Evolutionary conservation across 2,113 vertebrate species (phyloP).

Genomic region (Desmodus rotundus): DNA sequence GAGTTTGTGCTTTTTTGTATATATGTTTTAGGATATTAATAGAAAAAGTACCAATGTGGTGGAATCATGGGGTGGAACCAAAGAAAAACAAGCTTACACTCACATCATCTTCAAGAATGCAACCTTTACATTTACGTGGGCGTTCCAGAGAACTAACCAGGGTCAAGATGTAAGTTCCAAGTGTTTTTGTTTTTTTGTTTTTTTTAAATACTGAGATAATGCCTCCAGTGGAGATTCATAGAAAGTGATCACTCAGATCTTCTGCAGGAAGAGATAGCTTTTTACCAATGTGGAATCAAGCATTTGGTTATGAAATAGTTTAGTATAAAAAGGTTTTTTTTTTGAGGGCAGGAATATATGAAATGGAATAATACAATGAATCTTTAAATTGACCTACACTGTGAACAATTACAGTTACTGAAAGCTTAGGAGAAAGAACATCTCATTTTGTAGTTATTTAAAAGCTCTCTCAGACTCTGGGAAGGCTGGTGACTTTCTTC

Average conservation of each 20-base stretch:
- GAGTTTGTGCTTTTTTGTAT: conserved; percentile 14
- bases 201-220: background rate
- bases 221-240: background rate
- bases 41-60: conserved; percentile 94
- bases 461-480: background rate
- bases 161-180: conserved; percentile 89
- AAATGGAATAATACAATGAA: background rate
- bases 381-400: background rate
- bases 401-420: background rate
- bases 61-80: conserved; percentile 93
- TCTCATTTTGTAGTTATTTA: background rate
- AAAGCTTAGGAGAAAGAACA: background rate
- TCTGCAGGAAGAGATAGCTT: background rate
- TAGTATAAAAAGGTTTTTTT: background rate
- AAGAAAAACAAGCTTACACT: conserved; percentile 92
- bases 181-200: background rate
- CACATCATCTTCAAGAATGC: conserved; percentile 93
- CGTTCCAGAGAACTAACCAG: conserved; percentile 95
- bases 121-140: conserved; percentile 96
- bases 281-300: background rate
- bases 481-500: background rate
- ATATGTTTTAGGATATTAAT: conserved; percentile 88
- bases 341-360: background rate
- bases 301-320: background rate
- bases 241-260: background rate